A percentile compares a stretch with the other conserved stretches of the same genome.
Evolutionary conservation across 35 echinoderm and acorn worm genomes (phyloP).

Genomic region (Heliocidaris tuberculata): DNA sequence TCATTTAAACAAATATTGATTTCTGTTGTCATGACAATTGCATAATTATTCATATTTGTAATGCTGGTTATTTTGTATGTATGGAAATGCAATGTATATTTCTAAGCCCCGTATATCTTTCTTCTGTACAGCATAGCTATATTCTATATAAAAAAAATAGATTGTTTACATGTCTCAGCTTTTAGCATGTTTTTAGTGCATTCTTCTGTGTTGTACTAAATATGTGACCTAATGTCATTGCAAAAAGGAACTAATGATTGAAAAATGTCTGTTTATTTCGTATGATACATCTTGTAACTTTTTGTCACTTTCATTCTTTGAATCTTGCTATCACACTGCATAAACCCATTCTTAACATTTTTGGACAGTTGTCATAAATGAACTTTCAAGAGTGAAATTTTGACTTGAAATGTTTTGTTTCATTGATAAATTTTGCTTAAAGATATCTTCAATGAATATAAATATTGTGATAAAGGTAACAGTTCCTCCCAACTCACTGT

Average conservation of each 20-base stretch:
- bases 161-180: neutral
- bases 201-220: neutral
- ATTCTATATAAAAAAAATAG: neutral
- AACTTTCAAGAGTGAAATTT: too few relatives aligned
- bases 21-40: too few relatives aligned
- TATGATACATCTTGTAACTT: neutral
- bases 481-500: too few relatives aligned
- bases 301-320: neutral
- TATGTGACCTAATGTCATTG: neutral
- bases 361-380: too few relatives aligned
- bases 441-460: too few relatives aligned
- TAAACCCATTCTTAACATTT: neutral
- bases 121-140: constrained; percentile 8
- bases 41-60: neutral
- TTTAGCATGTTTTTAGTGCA: neutral
- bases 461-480: too few relatives aligned
- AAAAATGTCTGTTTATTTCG: neutral
- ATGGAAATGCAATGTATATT: neutral
- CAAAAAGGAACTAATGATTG: neutral
- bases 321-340: neutral
- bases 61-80: neutral
- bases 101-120: neutral
- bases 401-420: too few relatives aligned
- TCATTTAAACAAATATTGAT: too few relatives aligned
- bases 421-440: too few relatives aligned